phyloP scores from a whole-genome alignment of 2,888 invertebrate species.

The Acanthosepion pharaonis region DNA sequence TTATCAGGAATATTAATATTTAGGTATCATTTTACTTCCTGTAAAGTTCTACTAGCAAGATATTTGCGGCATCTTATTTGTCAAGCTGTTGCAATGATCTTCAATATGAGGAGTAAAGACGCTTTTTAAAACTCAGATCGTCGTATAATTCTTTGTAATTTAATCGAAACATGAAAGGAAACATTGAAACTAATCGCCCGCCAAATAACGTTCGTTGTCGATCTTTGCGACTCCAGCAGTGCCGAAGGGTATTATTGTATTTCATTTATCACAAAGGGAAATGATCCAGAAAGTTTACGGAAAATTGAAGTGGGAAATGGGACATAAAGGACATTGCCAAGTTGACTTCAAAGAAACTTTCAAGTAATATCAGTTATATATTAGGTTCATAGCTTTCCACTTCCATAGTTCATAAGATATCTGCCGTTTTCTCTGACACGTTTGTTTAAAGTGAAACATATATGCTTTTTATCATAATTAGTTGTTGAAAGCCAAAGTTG shows the following conservation, averaged over 20 bases:
- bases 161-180: not conserved
- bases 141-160: not conserved
- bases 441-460: not conserved
- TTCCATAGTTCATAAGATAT: not conserved
- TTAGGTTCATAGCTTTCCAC: not conserved
- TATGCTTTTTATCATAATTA: not conserved
- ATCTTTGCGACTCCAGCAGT: not conserved
- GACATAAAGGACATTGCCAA: not conserved
- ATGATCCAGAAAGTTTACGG: not conserved
- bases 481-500: not conserved
- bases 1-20: too few relatives aligned
- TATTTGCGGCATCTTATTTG: not conserved
- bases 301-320: slow-evolving; percentile 4
- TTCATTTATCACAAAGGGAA: not conserved
- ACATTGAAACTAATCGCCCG: not conserved
- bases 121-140: not conserved
- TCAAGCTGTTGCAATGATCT: not conserved
- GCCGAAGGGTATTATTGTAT: not conserved
- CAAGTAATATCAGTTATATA: not conserved
- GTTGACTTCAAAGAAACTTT: not conserved
- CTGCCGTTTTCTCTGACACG: not conserved
- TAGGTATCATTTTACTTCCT: too few relatives aligned
- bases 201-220: too few relatives aligned
- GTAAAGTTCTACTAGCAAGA: not conserved
- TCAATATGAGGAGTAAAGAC: not conserved